Evolutionary conservation across 2,888 invertebrate genomes (phyloP).

Genomic region (Pseudanteris insignis): DNA sequence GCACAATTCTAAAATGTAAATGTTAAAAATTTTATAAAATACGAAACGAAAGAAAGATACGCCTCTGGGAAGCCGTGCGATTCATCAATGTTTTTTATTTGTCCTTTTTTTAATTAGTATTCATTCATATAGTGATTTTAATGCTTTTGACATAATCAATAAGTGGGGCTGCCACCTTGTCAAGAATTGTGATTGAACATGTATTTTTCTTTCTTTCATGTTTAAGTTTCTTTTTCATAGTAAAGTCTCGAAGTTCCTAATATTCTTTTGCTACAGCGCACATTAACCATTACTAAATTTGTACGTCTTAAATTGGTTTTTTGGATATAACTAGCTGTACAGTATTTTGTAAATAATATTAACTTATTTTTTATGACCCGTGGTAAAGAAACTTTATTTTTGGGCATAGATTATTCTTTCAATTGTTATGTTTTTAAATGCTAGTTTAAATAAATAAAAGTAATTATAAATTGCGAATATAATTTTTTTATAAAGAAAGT

Average conservation of each 20-base stretch:
- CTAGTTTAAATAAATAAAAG: too few species aligned
- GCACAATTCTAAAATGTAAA: conserved; percentile 3
- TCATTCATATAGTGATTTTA: not conserved
- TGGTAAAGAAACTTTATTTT: conserved; percentile 6
- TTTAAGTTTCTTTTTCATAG: not conserved
- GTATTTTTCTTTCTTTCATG: not conserved
- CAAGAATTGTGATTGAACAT: not conserved
- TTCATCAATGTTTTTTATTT: conserved; percentile 10
- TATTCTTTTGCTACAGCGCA: not conserved
- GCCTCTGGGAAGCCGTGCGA: conserved; percentile 26
- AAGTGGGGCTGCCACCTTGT: conserved; percentile 32
- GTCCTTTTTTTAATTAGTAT: conserved; percentile 1
- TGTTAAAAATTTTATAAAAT: conserved; percentile 9
- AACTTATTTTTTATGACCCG: conserved; percentile 22
- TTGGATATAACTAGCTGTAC: conserved; percentile 16
- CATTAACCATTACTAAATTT: too few species aligned
- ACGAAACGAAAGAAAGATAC: conserved; percentile 12
- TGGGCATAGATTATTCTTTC: conserved; percentile 13
- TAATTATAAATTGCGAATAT: too few species aligned
- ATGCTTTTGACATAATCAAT: too few species aligned
- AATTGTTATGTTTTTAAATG: not conserved
- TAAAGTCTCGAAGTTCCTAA: conserved; percentile 3
- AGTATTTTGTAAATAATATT: conserved; percentile 35
- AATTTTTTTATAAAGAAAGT: too few species aligned
- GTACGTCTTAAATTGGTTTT: conserved; percentile 9